phyloP scores from a whole-genome alignment of 2,113 vertebrate genomes.

The Australoheros scitulus region DNA sequence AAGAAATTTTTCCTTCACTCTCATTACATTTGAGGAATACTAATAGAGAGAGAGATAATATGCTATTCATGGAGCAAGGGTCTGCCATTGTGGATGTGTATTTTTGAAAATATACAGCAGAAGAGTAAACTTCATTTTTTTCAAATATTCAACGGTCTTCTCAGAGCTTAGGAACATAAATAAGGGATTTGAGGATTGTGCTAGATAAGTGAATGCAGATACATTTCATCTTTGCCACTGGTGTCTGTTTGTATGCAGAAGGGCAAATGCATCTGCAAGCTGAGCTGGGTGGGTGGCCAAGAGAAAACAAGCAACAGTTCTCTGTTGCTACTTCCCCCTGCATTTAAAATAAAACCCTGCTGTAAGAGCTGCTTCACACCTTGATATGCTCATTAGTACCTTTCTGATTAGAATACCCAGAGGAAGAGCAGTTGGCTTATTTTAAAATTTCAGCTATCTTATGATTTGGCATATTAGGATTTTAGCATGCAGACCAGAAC shows the following conservation, averaged over 20 bases:
- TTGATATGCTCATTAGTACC: neutral
- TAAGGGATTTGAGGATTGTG: slow-evolving; percentile 32
- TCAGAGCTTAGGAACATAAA: slow-evolving; percentile 15
- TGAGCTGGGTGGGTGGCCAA: slow-evolving; percentile 23
- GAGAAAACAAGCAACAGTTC: slow-evolving; percentile 27
- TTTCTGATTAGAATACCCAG: slow-evolving; percentile 5
- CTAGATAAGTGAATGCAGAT: slow-evolving; percentile 20
- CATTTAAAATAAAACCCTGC: neutral
- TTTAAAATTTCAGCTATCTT: slow-evolving; percentile 26
- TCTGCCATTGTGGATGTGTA: neutral
- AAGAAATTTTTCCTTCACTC: slow-evolving; percentile 34
- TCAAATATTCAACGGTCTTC: slow-evolving; percentile 18
- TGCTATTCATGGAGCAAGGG: slow-evolving; percentile 13
- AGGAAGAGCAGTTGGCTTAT: neutral
- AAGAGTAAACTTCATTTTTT: slow-evolving; percentile 6
- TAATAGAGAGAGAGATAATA: slow-evolving; percentile 31
- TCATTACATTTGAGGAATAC: slow-evolving; percentile 50
- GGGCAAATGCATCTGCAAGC: neutral
- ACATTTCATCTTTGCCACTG: slow-evolving; percentile 36
- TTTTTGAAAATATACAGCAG: neutral
- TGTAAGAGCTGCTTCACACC: neutral
- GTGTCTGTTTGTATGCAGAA: neutral
- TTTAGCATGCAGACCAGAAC: slow-evolving; percentile 33
- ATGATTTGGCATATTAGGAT: slow-evolving; percentile 28
- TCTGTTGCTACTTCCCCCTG: neutral